These are phyloP conservation scores for Alectoris magna DNA, from an alignment of 2,797 vertebrate species.

Conservation along the genomic window DNA sequence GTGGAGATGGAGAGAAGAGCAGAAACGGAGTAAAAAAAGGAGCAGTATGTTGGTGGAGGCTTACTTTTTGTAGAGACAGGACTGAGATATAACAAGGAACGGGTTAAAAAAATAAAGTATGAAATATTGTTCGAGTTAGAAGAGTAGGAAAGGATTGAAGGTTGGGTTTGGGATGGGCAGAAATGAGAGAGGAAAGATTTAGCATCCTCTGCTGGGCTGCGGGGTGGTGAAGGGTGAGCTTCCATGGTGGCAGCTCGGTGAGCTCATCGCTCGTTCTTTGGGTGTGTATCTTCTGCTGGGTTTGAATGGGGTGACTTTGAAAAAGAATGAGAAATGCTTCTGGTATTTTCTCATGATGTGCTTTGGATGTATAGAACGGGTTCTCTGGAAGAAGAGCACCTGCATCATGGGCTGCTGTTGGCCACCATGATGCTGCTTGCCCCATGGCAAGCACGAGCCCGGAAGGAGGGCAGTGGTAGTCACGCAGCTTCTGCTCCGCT, in stretches of 20 bases:
- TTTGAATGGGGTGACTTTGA: not conserved
- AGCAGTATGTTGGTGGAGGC: not conserved
- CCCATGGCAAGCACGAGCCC: not conserved
- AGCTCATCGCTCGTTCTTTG: fast-evolving
- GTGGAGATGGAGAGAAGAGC: not conserved
- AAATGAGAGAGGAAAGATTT: not conserved
- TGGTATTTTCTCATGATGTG: too few species aligned
- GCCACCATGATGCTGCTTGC: fast-evolving
- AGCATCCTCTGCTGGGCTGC: not conserved
- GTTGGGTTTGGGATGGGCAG: not conserved
- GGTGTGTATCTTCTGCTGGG: not conserved
- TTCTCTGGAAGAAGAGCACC: not conserved
- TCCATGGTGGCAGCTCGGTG: not conserved
- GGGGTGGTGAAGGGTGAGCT: not conserved
- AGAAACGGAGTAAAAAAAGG: not conserved
- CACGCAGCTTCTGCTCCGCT: constrained; percentile 15
- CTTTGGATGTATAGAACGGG: fast-evolving
- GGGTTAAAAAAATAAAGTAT: not conserved
- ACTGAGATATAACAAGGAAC: not conserved
- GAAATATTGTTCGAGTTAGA: not conserved
- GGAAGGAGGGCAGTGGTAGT: not conserved
- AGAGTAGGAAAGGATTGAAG: too few species aligned
- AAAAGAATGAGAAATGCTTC: not conserved
- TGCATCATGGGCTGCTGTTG: not conserved
- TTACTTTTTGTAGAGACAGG: too few species aligned